phyloP scores from a whole-genome alignment of 35 echinoderm and acorn worm genomes.

The Eucidaris tribuloides region DNA sequence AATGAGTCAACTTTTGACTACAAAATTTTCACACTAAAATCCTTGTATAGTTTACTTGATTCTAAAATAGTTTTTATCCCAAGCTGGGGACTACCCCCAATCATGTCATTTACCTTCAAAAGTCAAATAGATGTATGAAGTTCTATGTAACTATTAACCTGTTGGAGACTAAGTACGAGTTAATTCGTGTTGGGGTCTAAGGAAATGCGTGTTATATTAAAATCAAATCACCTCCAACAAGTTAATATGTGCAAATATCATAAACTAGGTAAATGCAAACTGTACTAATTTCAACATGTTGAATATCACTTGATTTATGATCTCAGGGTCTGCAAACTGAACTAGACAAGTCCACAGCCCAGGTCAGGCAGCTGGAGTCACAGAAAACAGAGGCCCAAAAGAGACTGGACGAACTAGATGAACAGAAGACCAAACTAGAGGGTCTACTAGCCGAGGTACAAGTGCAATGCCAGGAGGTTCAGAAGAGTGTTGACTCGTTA shows the following conservation, averaged over 20 bases:
- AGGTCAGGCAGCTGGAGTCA: slow-evolving; percentile 77
- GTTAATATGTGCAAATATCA: not conserved
- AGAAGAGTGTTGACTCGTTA: slow-evolving; percentile 66
- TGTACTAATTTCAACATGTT: too few species aligned
- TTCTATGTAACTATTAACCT: not conserved
- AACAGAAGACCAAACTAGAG: slow-evolving; percentile 84
- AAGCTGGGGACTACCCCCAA: too few species aligned
- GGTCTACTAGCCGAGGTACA: slow-evolving; percentile 76
- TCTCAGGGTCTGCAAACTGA: slow-evolving; percentile 86
- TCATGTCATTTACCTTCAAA: too few species aligned
- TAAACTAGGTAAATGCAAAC: not conserved
- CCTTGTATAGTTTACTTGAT: too few species aligned
- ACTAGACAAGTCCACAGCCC: slow-evolving; percentile 64
- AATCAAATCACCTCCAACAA: too few species aligned
- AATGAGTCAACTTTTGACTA: too few species aligned
- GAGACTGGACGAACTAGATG: slow-evolving; percentile 88
- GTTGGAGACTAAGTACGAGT: too few species aligned
- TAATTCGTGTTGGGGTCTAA: too few species aligned
- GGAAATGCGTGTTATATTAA: too few species aligned
- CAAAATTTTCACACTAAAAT: too few species aligned
- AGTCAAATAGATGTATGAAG: too few species aligned
- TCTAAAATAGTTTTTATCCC: too few species aligned
- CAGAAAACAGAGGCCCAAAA: slow-evolving; percentile 90
- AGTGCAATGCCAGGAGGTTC: slow-evolving; percentile 61
- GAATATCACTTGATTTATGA: not conserved